These are phyloP conservation scores for Rhopalosiphum maidis DNA, from an alignment of 1,140 invertebrate species.

Conservation along the genomic window DNA sequence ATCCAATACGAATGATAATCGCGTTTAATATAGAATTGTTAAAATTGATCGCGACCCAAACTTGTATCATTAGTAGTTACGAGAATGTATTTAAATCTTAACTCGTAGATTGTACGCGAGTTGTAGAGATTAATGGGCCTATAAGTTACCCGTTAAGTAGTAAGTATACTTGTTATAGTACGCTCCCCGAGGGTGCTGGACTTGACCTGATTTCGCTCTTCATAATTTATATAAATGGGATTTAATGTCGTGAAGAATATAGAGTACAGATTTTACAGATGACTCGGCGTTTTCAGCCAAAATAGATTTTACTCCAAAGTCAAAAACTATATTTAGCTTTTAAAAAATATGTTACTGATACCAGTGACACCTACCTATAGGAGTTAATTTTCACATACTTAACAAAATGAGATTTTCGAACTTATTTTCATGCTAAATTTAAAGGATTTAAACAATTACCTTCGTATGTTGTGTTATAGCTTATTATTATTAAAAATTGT, in stretches of 20 bases:
- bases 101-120: not conserved
- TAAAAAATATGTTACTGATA: not conserved
- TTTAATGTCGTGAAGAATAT: not conserved
- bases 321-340: too few relatives aligned
- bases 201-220: not conserved
- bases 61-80: not conserved
- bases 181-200: not conserved
- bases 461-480: too few relatives aligned
- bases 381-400: not conserved
- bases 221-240: conserved; percentile 10
- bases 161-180: not conserved
- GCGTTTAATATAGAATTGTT: not conserved
- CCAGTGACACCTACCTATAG: too few relatives aligned
- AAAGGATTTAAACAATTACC: not conserved
- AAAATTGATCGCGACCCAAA: not conserved
- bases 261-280: not conserved
- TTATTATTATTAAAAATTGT: not conserved
- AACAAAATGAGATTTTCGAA: not conserved
- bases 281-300: not conserved
- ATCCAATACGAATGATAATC: not conserved
- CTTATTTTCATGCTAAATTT: not conserved
- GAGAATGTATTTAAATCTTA: conserved; percentile 25
- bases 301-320: not conserved
- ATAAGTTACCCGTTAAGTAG: conserved; percentile 22
- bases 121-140: conserved; percentile 1